phyloP scores from a whole-genome alignment of 2,797 vertebrate genomes.

The Hylomyscus alleni region DNA sequence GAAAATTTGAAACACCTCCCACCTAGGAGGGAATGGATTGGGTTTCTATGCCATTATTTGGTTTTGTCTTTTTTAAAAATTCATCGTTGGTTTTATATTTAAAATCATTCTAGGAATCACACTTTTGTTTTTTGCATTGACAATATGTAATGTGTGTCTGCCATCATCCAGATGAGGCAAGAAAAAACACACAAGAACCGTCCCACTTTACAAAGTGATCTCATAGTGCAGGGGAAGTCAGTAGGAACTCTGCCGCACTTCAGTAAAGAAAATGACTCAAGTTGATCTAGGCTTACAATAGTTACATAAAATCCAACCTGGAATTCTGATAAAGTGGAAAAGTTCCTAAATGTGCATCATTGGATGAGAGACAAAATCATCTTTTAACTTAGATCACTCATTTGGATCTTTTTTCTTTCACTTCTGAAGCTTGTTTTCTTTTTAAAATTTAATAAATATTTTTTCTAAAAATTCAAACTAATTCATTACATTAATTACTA shows the following conservation, averaged over 20 bases:
- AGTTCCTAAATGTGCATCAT: slow-evolving; percentile 86
- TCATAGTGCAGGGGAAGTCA: slow-evolving; percentile 87
- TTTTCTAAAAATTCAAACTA: slow-evolving; percentile 67
- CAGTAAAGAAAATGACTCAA: slow-evolving; percentile 89
- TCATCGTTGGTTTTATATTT: slow-evolving; percentile 70
- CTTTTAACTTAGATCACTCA: slow-evolving; percentile 85
- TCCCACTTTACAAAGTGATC: slow-evolving; percentile 86
- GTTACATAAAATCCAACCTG: slow-evolving; percentile 86
- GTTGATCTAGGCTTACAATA: slow-evolving; percentile 87
- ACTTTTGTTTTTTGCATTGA: slow-evolving; percentile 75
- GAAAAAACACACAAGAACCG: slow-evolving; percentile 82
- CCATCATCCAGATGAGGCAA: slow-evolving; percentile 82
- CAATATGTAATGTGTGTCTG: slow-evolving; percentile 78
- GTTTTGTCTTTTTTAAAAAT: slow-evolving; percentile 18
- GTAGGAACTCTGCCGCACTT: slow-evolving; percentile 89
- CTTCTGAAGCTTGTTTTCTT: slow-evolving; percentile 72
- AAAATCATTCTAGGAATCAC: slow-evolving; percentile 51
- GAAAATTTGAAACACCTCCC: slow-evolving; percentile 52
- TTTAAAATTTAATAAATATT: slow-evolving; percentile 70
- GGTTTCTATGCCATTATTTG: neutral
- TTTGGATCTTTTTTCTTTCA: neutral
- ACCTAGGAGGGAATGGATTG: slow-evolving; percentile 44
- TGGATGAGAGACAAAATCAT: slow-evolving; percentile 87
- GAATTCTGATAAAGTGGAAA: slow-evolving; percentile 89
- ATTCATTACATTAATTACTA: slow-evolving; percentile 5